Evolutionary conservation across 2,797 vertebrate genomes (phyloP), one percentile per base, ranked within the genome.

Genomic region (Anas flavirostris): DNA sequence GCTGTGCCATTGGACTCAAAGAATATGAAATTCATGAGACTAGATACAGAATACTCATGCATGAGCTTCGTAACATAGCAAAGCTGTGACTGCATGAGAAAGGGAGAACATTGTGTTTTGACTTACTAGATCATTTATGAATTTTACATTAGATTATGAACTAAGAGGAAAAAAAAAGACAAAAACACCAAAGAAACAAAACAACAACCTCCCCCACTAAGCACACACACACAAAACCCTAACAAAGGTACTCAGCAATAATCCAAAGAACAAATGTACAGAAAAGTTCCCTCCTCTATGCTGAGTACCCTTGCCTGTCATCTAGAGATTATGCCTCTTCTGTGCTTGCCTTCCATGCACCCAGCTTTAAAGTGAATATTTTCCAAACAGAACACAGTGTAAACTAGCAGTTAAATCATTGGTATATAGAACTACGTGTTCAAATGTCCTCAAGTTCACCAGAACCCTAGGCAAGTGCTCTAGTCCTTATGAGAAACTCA

Each of bases 11-110:
- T 95, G 82, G 81, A 87, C 58, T 89, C 91, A 94, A 95, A 95
- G 93, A 92, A 94, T 94, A 96, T 93, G 94, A 96, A 96, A 97
- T 97, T 97, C 96, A 96, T 97, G 94, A 96, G 94, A 95, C 86
- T 82, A 96, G 93, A 95, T 95, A 95, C 33, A 93, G 93, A 93
- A 92, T 64, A 50, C 86, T 91, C 88, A 81, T 58, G 91, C 90
- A 87, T 15, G 18, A 93, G 88, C 75, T 64, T 66, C 81, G 82
- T 0, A 5, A 91, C 93, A 93, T 96, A 95, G 92, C 94, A 89
- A 82, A 95, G 92, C 72, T 50, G 86, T 95, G 96, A 95, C 78
- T 94, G 90, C 92, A 90, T 95, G 92, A 94, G 92, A 96, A 96
- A 91, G 63, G 52, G 83, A 90, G 67, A 91, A 52, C 39, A 13